Conservation (phyloP, 2,888 invertebrate genomes). For the Labia minor region DNA sequence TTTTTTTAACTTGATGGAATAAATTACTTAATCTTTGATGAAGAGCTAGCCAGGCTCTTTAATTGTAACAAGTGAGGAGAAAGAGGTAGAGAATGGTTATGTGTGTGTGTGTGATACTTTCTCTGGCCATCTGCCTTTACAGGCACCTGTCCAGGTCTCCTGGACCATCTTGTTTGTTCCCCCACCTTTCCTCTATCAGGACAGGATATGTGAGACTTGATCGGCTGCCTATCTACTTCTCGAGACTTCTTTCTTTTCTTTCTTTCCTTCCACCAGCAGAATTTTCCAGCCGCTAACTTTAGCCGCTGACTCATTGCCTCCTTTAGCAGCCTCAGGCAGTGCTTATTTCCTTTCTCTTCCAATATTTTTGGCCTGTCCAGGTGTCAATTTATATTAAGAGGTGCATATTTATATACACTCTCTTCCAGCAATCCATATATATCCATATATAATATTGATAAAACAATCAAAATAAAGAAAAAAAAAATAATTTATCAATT, state of each 20-base stretch:
- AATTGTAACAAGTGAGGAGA: neutral
- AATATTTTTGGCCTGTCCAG: neutral
- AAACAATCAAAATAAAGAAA: too few species aligned
- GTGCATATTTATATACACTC: too few species aligned
- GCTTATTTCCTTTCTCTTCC: neutral
- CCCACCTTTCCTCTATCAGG: neutral
- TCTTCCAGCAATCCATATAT: too few species aligned
- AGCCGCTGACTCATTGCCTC: slow-evolving; percentile 8
- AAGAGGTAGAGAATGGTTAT: neutral
- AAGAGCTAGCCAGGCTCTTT: neutral
- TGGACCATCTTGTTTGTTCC: neutral
- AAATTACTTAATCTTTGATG: neutral
- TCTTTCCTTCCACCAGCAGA: neutral
- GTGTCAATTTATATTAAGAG: neutral
- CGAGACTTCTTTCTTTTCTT: neutral
- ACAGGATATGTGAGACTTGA: neutral
- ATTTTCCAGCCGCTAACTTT: slow-evolving; percentile 13
- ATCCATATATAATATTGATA: too few species aligned
- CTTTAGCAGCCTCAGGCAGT: neutral
- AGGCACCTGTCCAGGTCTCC: neutral
- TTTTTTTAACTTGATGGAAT: neutral
- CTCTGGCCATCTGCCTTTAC: neutral
- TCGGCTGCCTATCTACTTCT: neutral
- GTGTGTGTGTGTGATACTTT: neutral
- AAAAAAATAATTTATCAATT: too few species aligned